Base-by-base conservation (phyloP, 2,888 invertebrate species). In the Amblyteles armatorius region DNA sequence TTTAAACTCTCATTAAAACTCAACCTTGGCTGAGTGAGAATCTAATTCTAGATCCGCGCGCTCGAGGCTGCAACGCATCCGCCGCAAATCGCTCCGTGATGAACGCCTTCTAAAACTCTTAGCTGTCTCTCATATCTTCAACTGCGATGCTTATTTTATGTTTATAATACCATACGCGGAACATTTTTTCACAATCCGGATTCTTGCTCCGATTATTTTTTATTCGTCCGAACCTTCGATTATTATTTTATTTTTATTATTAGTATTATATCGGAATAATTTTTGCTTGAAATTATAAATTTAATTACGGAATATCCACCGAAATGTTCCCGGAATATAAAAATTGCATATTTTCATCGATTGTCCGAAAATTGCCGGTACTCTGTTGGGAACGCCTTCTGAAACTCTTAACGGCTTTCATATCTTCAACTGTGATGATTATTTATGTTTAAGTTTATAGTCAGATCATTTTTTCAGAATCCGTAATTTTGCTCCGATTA, bases 1-100 rank as follows among this genome's bases (percentile, higher is more conserved):
- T 86, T 86, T 85, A 82, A 86, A 86, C 83, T 82, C 85, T 87
- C 80, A 85, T 86, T 87, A 87, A 85, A 87, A 86, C 74, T 76
- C 84, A 88, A 88, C 88, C 87, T 88, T 88, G 87, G 86, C 84
- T 87, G 68, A 83, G 83, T 80, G 72, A 85, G 76, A 85, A 82
- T 85, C 82, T 85, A 82, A 85, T 82, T 72, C 77, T 79, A 65
- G 79, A 82, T 82, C 26, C 82, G 76, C 67, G 79, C 79, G 19
- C 55, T 57, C 57, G 44, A 65, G 65, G 40, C 74, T 71, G 26
- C 60, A 76, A 85, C 76, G 74, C 69, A 79, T 65, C 69, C 68
- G 69, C 48, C 48, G 48, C 40, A n/a, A 65, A 26, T 52, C 52
- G 60, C 65, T 55, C 33, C 63, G 19, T 55, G 52, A 33, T 57